Conservation (phyloP, 2,888 invertebrate genomes). For the Falcaria lacertinaria region DNA sequence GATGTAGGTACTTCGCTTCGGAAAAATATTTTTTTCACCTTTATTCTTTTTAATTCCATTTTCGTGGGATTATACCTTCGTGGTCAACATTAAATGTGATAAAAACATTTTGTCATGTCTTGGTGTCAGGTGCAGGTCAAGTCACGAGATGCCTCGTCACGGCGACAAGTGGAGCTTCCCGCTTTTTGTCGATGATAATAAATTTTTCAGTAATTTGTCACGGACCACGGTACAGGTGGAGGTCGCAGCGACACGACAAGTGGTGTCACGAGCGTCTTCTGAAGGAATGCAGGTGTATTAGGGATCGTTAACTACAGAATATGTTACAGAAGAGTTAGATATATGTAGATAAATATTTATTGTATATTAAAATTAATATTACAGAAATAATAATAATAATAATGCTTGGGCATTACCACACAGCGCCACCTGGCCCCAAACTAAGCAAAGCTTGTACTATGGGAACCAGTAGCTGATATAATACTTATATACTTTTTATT, state of each 20-base stretch:
- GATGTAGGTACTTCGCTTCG: too few species aligned
- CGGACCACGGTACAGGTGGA: slow-evolving; percentile 65
- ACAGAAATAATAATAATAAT: too few species aligned
- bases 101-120: slow-evolving; percentile 20
- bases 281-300: slow-evolving; percentile 14
- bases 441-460: too few species aligned
- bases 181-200: slow-evolving; percentile 39
- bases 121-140: slow-evolving; percentile 47
- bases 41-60: too few species aligned
- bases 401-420: too few species aligned
- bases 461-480: too few species aligned
- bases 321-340: neutral
- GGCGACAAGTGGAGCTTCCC: slow-evolving; percentile 30
- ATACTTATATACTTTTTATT: too few species aligned
- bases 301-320: neutral
- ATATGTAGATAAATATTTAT: too few species aligned
- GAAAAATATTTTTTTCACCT: too few species aligned
- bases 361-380: too few species aligned
- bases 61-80: too few species aligned
- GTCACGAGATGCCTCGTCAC: slow-evolving; percentile 34
- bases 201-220: slow-evolving; percentile 52
- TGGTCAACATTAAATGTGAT: neutral
- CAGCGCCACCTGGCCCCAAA: too few species aligned
- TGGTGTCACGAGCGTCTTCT: slow-evolving; percentile 36
- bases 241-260: slow-evolving; percentile 45